Evolutionary conservation across 2,797 vertebrate genomes (phyloP), one percentile per base, ranked within the genome.

Genomic region (Chanos chanos): DNA sequence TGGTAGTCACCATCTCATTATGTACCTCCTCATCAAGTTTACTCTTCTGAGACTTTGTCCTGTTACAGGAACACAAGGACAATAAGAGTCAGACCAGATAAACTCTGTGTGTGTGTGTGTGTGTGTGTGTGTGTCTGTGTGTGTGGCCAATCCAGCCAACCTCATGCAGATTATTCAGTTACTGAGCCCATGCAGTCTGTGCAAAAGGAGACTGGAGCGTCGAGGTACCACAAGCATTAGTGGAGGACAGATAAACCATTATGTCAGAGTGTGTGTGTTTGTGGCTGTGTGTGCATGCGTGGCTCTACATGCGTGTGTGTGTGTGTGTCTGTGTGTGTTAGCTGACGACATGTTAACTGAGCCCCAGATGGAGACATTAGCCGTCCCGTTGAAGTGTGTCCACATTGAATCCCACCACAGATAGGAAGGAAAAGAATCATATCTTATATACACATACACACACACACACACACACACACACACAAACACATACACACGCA

Each of bases 1-100:
- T 98, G 61, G 96, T 93, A 0, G 92, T 93, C 60, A 93, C 91
- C 94, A 98, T 97, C 52, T 97, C 92, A 16, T 98, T 94, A 15
- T 94, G 92, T 18, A 92, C 88, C 74, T 97, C 93, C 44, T 97
- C 95, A 52, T 99, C 95, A 52, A 93, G 92, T 78, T 91, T 93
- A 55, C 89, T 93, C 83, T 92, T 97, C 80, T 96, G 95, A 72
- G 94, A 94, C 6, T 92, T 87, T 56, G 87, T 96, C 79, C 95
- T 97, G 86, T 39, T 66, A 33, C 48, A 69, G 28, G 77, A 53
- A 73, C 59, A 68, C 74, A 79, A 62, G 77, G 64, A 12, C 13
- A 56, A 34, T 50, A 43, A 56, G 44, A 54, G 8, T 54, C 16
- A 50, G 44, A 64, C 61, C 51, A 6, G 18, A 30, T 18, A 40